A percentile compares a stretch with the other conserved stretches of the same genome.
Conservation (phyloP, 2,888 invertebrate genomes). For the Chymomyza fuscimana region DNA sequence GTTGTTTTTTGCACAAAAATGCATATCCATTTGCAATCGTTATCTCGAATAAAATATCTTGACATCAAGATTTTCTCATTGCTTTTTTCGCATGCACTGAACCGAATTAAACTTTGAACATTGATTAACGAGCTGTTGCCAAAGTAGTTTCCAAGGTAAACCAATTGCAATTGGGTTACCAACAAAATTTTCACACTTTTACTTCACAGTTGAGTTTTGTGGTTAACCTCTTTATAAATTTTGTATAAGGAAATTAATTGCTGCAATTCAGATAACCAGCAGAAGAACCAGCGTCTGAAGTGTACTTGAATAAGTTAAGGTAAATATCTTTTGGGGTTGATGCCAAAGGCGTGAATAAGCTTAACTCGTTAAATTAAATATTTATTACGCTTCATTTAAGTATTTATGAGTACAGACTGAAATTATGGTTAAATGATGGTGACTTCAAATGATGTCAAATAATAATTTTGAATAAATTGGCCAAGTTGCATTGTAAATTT, state of each 20-base stretch:
- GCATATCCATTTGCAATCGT: conserved; percentile 61
- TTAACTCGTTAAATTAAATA: neutral
- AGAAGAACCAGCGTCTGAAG: neutral
- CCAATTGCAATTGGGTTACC: neutral
- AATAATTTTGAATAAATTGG: neutral
- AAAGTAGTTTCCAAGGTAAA: neutral
- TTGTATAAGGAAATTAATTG: neutral
- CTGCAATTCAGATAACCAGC: neutral
- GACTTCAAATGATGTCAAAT: neutral
- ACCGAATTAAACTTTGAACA: neutral
- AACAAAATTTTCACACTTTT: neutral
- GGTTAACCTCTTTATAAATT: neutral
- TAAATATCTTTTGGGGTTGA: neutral
- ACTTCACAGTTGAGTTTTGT: neutral
- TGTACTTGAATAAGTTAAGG: neutral
- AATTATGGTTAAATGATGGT: neutral
- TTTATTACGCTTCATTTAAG: neutral
- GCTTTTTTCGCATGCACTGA: neutral
- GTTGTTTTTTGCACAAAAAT: conserved; percentile 23
- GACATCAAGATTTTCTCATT: neutral
- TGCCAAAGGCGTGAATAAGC: neutral
- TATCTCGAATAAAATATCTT: conserved; percentile 45
- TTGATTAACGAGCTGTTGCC: conserved; percentile 1
- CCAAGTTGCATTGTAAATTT: neutral
- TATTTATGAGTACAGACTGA: neutral